phyloP scores from a whole-genome alignment of 2,797 vertebrate genomes.

The Hippoglossus hippoglossus region DNA sequence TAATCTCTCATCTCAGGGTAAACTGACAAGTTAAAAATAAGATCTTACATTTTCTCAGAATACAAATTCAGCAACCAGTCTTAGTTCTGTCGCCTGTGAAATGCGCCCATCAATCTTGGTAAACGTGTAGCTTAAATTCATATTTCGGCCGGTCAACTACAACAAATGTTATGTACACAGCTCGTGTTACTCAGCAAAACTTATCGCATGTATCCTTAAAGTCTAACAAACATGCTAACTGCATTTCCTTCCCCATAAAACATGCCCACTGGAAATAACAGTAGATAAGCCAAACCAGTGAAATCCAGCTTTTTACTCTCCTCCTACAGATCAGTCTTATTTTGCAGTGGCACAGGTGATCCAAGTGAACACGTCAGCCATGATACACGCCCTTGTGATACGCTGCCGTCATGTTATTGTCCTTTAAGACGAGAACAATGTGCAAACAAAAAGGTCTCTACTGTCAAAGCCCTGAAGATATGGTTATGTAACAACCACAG shows the following conservation, averaged over 20 bases:
- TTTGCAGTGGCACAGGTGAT: slow-evolving; percentile 23
- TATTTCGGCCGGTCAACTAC: no score
- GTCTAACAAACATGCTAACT: not conserved
- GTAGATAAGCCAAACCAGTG: not conserved
- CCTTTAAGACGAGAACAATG: slow-evolving; percentile 38
- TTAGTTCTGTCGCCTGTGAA: no score
- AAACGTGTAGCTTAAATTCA: no score
- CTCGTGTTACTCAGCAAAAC: no score
- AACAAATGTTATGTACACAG: no score
- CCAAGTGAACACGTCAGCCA: slow-evolving; percentile 28
- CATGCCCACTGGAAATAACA: not conserved
- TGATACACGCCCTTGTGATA: slow-evolving; percentile 58
- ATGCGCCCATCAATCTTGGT: no score
- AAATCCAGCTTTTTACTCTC: not conserved
- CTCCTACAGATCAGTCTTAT: slow-evolving; percentile 18
- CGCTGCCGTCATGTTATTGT: slow-evolving; percentile 47
- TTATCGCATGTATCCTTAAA: not conserved
- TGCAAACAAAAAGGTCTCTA: slow-evolving; percentile 52
- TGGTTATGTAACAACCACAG: slow-evolving; percentile 33
- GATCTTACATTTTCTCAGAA: not conserved
- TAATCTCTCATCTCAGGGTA: no score
- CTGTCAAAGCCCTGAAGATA: slow-evolving; percentile 41
- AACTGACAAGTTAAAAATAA: not conserved
- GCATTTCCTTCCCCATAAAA: not conserved
- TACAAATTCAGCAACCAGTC: no score